phyloP scores from a whole-genome alignment of 2,888 invertebrate species.

The Aspidiotus destructor region DNA sequence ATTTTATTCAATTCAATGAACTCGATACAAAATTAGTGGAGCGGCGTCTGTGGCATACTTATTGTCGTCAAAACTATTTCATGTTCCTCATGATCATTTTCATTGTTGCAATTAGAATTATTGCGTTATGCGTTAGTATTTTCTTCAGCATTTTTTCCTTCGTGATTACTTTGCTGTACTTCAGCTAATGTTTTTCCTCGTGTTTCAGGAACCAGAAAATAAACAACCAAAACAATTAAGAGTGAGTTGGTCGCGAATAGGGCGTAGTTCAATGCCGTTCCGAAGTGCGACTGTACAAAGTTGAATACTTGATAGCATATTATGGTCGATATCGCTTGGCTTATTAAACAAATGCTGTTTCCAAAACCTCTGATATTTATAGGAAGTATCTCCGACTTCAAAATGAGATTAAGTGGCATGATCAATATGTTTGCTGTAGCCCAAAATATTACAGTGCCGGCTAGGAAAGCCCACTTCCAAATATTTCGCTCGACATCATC shows the following conservation, averaged over 20 bases:
- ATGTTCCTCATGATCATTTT: no score
- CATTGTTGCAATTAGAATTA: no score
- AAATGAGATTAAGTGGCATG: constrained; percentile 6
- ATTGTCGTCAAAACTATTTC: no score
- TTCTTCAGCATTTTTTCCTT: no score
- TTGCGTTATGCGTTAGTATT: no score
- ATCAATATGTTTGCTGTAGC: neutral
- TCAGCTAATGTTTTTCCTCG: constrained; percentile 11
- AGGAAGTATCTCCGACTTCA: constrained; percentile 16
- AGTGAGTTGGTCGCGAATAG: neutral
- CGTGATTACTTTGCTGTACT: constrained; percentile 5
- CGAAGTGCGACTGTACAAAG: neutral
- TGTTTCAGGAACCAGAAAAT: constrained; percentile 10
- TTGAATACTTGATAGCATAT: constrained; percentile 3
- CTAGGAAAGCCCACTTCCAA: constrained; percentile 6
- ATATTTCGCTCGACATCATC: neutral
- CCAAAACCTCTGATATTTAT: constrained; percentile 16
- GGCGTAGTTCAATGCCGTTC: neutral
- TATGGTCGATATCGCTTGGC: neutral
- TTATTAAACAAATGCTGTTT: neutral
- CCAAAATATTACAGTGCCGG: neutral
- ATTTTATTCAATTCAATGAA: no score
- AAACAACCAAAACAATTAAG: neutral
- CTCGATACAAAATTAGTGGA: no score
- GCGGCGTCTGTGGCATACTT: no score